Base-by-base conservation (phyloP, 2,113 vertebrate species). In the Rhinolophus sinicus region DNA sequence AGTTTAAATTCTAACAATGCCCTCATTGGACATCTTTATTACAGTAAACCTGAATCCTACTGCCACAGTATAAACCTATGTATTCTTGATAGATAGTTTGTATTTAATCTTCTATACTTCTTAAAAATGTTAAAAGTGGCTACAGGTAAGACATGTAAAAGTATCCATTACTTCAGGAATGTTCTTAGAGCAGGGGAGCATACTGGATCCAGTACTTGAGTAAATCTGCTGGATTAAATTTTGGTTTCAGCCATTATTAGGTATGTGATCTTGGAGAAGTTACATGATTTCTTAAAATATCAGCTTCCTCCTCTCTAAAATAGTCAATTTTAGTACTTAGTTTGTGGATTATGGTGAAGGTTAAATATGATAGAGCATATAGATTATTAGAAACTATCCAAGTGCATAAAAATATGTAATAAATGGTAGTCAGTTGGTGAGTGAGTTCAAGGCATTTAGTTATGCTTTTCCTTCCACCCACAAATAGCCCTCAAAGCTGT, bases 121-220 rank as follows among this genome's bases (percentile, higher is more conserved):
- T 78, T 87, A 19, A 94, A 94, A 58, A 47, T 14, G 21, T 77
- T 81, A 56, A 78, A 47, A 62, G 1, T 30, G 5, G 5, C 4
- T 76, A 60, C 11, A 22, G 1, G 38, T 18, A 80, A 60, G 10
- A 19, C 1, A 67, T 2, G 11, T 72, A 15, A 67, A 84, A 77
- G 4, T 44, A 64, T 47, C 2, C 1, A 6, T 77, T 86, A 62
- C 13, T 89, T 12, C 8, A 87, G 30, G 62, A 96, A 76, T 90
- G 38, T 58, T 62, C n/a, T 84, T 81, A 5, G 19, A 86, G 2
- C 8, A 92, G 16, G 38, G 18, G 16, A 30, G 8, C 5, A 13
- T 0, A 54, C 13, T 81, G 4, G 0, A 2, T 82, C 5, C 3
- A 33, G 3, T 9, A 65, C 6, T 76, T 70, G n/a, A 21, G 1